Conservation (phyloP, 2,888 invertebrate species). For the Andricus quercusramuli region DNA sequence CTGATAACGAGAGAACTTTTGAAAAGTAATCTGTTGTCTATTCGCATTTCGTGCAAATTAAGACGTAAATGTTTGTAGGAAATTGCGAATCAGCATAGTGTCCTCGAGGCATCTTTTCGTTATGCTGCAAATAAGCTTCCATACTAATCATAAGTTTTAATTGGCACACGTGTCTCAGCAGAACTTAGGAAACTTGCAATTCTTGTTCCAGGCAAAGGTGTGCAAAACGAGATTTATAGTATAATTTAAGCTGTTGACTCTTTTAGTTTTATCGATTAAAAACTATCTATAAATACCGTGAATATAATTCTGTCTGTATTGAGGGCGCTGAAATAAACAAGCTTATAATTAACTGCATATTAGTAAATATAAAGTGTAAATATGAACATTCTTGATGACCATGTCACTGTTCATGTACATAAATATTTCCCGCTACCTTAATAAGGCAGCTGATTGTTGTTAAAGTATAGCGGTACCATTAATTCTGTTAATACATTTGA, state of each 20-base stretch:
- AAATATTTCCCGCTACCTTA: constrained; percentile 12
- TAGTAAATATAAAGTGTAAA: constrained; percentile 12
- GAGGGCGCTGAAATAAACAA: background rate
- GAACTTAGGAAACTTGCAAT: constrained; percentile 1
- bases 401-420: constrained; percentile 24
- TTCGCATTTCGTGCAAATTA: background rate
- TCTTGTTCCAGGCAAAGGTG: background rate
- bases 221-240: background rate
- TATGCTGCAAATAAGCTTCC: constrained; percentile 38
- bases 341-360: background rate
- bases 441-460: constrained; percentile 12
- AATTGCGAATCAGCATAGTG: constrained; percentile 35
- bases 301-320: background rate
- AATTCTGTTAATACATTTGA: constrained; percentile 50
- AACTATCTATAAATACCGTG: background rate
- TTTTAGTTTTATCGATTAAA: background rate
- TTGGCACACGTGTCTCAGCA: constrained; percentile 49
- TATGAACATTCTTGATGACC: constrained; percentile 12
- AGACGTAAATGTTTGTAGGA: constrained; percentile 18
- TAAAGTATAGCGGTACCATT: constrained; percentile 48
- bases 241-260: background rate
- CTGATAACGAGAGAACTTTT: constrained; percentile 1
- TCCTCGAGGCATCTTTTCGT: constrained; percentile 41
- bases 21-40: constrained; percentile 13
- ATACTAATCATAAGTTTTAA: constrained; percentile 55